Conservation (phyloP, 2,888 invertebrate genomes). For the Lasioglossum morio region DNA sequence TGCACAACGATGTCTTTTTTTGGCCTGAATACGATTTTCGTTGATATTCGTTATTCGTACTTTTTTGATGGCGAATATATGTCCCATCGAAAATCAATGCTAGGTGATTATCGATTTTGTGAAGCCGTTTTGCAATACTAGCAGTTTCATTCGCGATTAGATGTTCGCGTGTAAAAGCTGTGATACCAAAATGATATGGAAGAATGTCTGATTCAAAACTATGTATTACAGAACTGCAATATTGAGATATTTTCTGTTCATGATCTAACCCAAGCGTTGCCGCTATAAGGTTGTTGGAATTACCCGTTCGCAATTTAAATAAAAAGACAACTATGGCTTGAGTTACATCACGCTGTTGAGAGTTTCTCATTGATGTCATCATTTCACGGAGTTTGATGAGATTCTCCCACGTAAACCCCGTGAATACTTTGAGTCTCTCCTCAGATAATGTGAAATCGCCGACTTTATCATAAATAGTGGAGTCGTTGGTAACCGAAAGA, state of each 20-base stretch:
- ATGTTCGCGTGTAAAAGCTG: too few species aligned
- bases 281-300: background rate
- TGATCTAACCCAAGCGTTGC: conserved; percentile 49
- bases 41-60: too few species aligned
- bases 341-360: background rate
- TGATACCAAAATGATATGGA: too few species aligned
- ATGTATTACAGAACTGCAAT: background rate
- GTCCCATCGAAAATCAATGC: too few species aligned
- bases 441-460: background rate
- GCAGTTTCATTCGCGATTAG: too few species aligned
- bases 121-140: too few species aligned
- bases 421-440: background rate
- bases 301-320: background rate
- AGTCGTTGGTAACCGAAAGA: background rate
- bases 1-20: too few species aligned
- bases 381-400: background rate
- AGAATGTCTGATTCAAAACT: background rate
- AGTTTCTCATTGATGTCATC: background rate
- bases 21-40: too few species aligned
- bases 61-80: too few species aligned
- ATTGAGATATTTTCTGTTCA: background rate
- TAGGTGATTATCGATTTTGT: too few species aligned
- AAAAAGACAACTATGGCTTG: background rate
- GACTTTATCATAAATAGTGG: background rate
- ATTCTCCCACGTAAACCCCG: background rate